phyloP scores from a whole-genome alignment of 2,888 invertebrate genomes.

The Gortyna flavago region DNA sequence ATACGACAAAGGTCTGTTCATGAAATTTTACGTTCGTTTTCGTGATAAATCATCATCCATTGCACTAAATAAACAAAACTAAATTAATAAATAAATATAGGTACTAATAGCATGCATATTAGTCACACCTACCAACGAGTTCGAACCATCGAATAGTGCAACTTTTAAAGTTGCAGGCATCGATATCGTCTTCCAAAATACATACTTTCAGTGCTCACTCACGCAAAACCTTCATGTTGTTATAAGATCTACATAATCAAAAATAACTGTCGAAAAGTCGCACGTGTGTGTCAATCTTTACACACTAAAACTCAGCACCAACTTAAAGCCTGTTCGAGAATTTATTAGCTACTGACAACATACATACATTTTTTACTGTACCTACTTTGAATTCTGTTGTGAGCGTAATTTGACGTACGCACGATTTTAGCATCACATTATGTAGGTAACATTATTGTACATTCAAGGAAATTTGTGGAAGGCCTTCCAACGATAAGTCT shows the following conservation, averaged over 20 bases:
- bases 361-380: constrained; percentile 68
- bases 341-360: constrained; percentile 67
- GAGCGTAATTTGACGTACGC: constrained; percentile 64
- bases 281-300: constrained; percentile 50
- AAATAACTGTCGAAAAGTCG: constrained; percentile 21
- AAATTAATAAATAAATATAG: no score
- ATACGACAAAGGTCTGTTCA: no score
- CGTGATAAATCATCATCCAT: no score
- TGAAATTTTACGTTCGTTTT: no score
- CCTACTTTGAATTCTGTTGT: constrained; percentile 62
- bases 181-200: background rate
- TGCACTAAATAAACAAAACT: no score
- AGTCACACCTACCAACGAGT: no score
- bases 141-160: no score
- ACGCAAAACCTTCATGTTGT: background rate
- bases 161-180: no score
- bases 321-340: constrained; percentile 62
- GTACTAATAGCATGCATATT: no score
- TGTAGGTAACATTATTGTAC: background rate
- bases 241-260: background rate
- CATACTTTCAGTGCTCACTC: background rate
- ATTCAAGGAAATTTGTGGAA: constrained; percentile 6
- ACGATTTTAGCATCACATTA: constrained; percentile 41
- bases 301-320: constrained; percentile 61
- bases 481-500: no score